phyloP scores from a whole-genome alignment of 1,140 invertebrate species.

The Plodia interpunctella region DNA sequence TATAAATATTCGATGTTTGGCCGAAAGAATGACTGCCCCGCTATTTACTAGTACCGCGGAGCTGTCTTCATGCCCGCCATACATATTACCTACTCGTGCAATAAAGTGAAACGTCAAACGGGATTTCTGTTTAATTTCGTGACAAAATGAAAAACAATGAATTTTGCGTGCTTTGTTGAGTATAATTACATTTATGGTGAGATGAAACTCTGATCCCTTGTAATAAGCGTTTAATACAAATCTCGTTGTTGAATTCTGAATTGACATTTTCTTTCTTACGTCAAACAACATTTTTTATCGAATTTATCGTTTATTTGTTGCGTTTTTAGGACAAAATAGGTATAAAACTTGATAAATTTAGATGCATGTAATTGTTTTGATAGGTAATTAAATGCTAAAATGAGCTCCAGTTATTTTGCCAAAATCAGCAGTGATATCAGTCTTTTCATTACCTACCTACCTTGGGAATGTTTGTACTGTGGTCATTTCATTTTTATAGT shows the following conservation, averaged over 20 bases:
- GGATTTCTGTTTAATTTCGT: conserved; percentile 48
- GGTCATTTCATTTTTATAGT: conserved; percentile 14
- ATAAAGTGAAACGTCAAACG: conserved; percentile 72
- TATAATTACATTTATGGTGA: conserved; percentile 16
- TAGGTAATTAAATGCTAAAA: not conserved
- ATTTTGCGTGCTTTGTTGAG: conserved; percentile 9
- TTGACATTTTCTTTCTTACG: conserved; percentile 44
- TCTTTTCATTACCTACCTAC: too few relatives aligned
- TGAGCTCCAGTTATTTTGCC: not conserved
- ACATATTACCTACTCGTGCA: conserved; percentile 70
- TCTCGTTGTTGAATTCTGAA: conserved; percentile 24
- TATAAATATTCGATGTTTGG: not conserved
- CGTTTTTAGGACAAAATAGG: not conserved
- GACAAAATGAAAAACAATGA: conserved; percentile 16
- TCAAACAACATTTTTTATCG: conserved; percentile 29
- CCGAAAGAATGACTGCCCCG: conserved; percentile 14
- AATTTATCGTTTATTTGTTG: not conserved
- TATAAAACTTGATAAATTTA: not conserved
- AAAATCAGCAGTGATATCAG: conserved; percentile 13
- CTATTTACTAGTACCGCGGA: conserved; percentile 32
- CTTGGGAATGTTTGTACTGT: conserved; percentile 16
- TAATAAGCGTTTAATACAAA: conserved; percentile 18
- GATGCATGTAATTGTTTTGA: not conserved
- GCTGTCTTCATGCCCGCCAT: conserved; percentile 65
- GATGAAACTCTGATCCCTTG: conserved; percentile 17